Conservation (phyloP, 2,888 invertebrate species). For the Anodontia alba region DNA sequence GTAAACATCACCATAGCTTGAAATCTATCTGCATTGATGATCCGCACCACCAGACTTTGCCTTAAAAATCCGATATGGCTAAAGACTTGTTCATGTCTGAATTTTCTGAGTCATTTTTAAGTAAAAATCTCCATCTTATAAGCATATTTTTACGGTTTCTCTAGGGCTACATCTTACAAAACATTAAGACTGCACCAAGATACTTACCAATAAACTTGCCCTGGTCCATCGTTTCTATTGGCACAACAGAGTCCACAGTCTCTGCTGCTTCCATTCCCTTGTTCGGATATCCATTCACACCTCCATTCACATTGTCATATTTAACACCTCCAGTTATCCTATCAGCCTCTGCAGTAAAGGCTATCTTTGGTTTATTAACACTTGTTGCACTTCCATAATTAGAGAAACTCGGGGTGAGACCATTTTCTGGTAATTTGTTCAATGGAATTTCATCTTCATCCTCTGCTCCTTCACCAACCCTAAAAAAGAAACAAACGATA, state of each 20-base stretch:
- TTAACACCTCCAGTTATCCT: not conserved
- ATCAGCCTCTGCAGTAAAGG: not conserved
- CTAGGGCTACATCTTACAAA: no score
- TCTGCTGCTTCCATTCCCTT: not conserved
- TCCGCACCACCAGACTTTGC: no score
- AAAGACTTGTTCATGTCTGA: no score
- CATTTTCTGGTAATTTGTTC: not conserved
- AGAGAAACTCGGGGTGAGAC: not conserved
- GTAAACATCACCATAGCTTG: no score
- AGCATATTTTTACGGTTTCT: no score
- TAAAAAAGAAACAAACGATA: conserved; percentile 22
- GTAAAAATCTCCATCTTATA: no score
- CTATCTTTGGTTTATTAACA: not conserved
- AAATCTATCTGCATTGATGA: no score
- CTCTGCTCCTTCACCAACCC: conserved; percentile 55
- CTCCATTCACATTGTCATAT: not conserved
- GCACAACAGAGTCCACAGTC: not conserved
- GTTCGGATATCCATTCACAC: not conserved
- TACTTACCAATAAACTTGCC: conserved; percentile 35
- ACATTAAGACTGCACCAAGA: no score
- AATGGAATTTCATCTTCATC: conserved; percentile 35
- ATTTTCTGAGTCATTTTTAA: no score
- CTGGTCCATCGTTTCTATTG: not conserved
- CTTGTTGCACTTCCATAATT: not conserved
- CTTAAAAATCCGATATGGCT: no score